Conservation (phyloP, 2,888 invertebrate genomes). For the Pecten maximus region DNA sequence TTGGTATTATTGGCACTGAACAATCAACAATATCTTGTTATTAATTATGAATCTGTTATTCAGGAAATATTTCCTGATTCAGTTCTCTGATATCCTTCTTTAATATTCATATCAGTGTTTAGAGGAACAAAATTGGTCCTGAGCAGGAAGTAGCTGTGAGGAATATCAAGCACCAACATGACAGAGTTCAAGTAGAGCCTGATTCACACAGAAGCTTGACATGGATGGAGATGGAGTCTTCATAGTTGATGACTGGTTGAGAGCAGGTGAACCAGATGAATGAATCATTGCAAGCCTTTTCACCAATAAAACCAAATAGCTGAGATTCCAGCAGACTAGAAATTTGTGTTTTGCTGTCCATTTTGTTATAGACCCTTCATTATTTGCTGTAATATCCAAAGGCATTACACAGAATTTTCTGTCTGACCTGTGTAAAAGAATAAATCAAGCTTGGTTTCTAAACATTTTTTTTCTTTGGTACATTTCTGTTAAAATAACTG, state of each 20-base stretch:
- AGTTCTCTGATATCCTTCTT: not conserved
- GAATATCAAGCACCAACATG: slow-evolving; percentile 4
- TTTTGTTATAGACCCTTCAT: not conserved
- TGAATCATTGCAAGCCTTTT: not conserved
- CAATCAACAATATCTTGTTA: not conserved
- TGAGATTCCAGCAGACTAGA: not conserved
- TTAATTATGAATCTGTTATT: not conserved
- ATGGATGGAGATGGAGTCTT: slow-evolving; percentile 1
- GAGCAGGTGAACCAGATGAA: not conserved
- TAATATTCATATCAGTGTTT: not conserved
- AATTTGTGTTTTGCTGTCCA: slow-evolving; percentile 3
- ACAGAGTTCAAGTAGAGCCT: slow-evolving; percentile 13
- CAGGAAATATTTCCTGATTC: not conserved
- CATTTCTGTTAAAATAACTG: not conserved
- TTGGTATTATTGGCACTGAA: not conserved
- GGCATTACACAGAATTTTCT: not conserved
- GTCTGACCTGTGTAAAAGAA: not conserved
- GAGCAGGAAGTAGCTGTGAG: not conserved
- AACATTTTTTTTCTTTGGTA: not conserved
- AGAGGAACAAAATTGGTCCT: not conserved
- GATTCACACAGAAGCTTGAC: slow-evolving; percentile 8
- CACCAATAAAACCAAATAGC: not conserved
- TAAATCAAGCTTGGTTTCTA: not conserved
- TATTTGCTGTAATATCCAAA: not conserved
- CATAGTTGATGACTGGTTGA: not conserved